Conservation (phyloP, 2,888 invertebrate species). For the Beris morrisii region DNA sequence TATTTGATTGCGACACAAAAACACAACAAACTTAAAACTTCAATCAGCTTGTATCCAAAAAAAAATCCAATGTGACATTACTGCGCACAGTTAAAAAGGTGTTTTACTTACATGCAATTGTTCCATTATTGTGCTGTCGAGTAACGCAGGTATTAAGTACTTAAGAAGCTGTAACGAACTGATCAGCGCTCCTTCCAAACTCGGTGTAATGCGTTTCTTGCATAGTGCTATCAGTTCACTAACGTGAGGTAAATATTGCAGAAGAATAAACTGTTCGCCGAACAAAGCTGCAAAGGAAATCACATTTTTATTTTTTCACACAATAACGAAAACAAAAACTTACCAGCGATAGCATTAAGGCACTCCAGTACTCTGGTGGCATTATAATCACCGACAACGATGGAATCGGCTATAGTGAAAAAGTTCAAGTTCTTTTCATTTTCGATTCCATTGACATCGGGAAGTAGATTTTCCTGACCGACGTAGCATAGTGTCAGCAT, state of each 20-base stretch:
- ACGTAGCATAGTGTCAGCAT: slow-evolving; percentile 94
- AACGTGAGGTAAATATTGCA: slow-evolving; percentile 89
- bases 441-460: slow-evolving; percentile 46
- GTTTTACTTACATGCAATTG: slow-evolving; percentile 69
- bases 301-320: not conserved
- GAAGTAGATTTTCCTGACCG: slow-evolving; percentile 73
- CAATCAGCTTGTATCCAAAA: too few relatives aligned
- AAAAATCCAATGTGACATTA: too few relatives aligned
- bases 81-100: too few relatives aligned
- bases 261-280: slow-evolving; percentile 83
- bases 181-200: slow-evolving; percentile 85
- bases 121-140: slow-evolving; percentile 84
- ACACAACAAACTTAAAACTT: too few relatives aligned
- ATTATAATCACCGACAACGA: slow-evolving; percentile 76
- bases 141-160: slow-evolving; percentile 77
- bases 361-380: slow-evolving; percentile 88
- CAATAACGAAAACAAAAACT: slow-evolving; percentile 37
- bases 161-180: slow-evolving; percentile 80
- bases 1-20: too few relatives aligned
- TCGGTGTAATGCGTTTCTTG: slow-evolving; percentile 76
- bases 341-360: slow-evolving; percentile 83
- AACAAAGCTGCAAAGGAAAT: slow-evolving; percentile 66
- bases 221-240: slow-evolving; percentile 81
- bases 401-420: slow-evolving; percentile 66
- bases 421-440: slow-evolving; percentile 60